Conservation (phyloP, 2,797 vertebrate species). For the Acanthurus leucopareius region DNA sequence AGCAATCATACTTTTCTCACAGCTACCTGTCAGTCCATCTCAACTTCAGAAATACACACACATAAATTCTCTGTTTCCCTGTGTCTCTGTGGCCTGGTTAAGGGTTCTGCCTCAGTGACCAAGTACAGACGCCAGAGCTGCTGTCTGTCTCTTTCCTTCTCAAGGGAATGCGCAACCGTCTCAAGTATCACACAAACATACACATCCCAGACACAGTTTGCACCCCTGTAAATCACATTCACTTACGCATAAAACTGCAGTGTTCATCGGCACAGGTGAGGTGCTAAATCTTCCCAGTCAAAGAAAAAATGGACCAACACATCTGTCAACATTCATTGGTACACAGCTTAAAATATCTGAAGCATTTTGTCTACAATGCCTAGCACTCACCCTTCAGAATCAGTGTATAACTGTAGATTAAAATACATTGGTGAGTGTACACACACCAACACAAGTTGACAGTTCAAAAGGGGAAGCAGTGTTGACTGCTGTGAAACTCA, state of each 20-base stretch:
- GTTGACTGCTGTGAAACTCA: conserved; percentile 67
- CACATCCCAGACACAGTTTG: conserved; percentile 31
- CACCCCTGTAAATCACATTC: conserved; percentile 28
- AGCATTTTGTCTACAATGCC: conserved; percentile 52
- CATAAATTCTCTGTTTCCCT: conserved; percentile 18
- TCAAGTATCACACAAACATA: conserved; percentile 31
- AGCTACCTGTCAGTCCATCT: conserved; percentile 73
- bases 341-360: conserved; percentile 63
- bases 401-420: conserved; percentile 31
- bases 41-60: conserved; percentile 59
- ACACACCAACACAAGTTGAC: conserved; percentile 44
- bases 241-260: conserved; percentile 18
- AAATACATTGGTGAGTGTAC: conserved; percentile 14
- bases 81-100: conserved; percentile 58
- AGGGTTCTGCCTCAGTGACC: conserved; percentile 72
- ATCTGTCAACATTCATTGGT: conserved; percentile 59
- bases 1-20: conserved; percentile 69
- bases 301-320: conserved; percentile 47
- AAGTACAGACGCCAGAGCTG: conserved; percentile 56
- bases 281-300: conserved; percentile 58
- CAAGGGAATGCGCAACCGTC: conserved; percentile 48
- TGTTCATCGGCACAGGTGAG: conserved; percentile 36
- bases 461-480: conserved; percentile 49
- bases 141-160: conserved; percentile 57
- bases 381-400: conserved; percentile 1